Evolutionary conservation across 1,140 invertebrate species (phyloP), one percentile per base, ranked within the genome.

Genomic region (Anthonomus grandis): DNA sequence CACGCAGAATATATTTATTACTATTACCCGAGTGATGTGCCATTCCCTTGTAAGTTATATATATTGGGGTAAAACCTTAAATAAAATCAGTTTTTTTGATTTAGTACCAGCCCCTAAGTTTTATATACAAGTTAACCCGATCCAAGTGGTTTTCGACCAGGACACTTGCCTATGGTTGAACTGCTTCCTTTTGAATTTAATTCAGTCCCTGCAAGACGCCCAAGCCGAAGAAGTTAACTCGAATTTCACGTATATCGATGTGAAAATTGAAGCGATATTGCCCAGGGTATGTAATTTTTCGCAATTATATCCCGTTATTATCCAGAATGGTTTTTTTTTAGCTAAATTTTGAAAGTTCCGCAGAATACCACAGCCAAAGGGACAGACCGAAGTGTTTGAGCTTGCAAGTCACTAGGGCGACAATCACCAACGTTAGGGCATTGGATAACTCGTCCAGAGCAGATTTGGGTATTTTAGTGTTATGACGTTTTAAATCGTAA

Each of bases 1-100:
- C 95, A 98, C 76, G 85, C 95, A 2, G 96, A 98, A 71, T 92
- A 96, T 65, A 95, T 93, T 1, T 92, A 94, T 68, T 99, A 95
- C 76, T 98, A 96, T 74, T 98, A 97, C 78, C 93, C 95, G 9
- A 93, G 91, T 41, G 92, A 94, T 68, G 84, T 91, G 37, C 86
- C 87, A 60, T 96, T 95, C 81, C 94, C 94, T 74, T 78, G 94
- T 95, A 79, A 83, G 83, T 76, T 8, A 6, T 39, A 15, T 31
- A 34, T 17, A 48, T 10, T 45, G 17, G n/a, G 42, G 18, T 1
- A 23, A n/a, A n/a, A n/a, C 10, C 42, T 41, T 41, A 12, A 8
- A 1, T 22, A 45, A 45, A n/a, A n/a, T n/a, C n/a, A n/a, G n/a
- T n/a, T n/a, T n/a, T n/a, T n/a, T 18, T 27, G 5, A 79, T 78